These are phyloP conservation scores for Symphodus melops DNA, from an alignment of 2,113 vertebrate genomes.

Conservation along the genomic window DNA sequence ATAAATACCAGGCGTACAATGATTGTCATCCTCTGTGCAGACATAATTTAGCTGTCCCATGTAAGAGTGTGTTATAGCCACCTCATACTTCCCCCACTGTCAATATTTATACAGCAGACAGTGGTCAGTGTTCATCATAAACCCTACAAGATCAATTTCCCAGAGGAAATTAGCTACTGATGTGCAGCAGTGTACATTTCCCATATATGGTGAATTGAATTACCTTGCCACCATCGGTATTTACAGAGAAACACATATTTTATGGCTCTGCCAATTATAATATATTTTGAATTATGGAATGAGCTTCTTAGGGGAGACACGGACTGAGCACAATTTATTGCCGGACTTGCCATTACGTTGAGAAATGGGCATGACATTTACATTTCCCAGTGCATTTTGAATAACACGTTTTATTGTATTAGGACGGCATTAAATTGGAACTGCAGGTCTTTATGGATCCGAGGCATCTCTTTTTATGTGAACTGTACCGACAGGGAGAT, in stretches of 20 bases:
- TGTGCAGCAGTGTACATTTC: slow-evolving; percentile 67
- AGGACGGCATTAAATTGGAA: slow-evolving; percentile 39
- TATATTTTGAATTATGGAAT: slow-evolving; percentile 72
- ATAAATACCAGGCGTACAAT: slow-evolving; percentile 41
- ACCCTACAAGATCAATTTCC: slow-evolving; percentile 77
- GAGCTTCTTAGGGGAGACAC: slow-evolving; percentile 49
- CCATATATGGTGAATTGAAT: slow-evolving; percentile 73
- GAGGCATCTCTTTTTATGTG: slow-evolving; percentile 18
- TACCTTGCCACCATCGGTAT: slow-evolving; percentile 63
- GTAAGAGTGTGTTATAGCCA: slow-evolving; percentile 43
- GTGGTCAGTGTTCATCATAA: slow-evolving; percentile 74
- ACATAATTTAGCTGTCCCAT: slow-evolving; percentile 56
- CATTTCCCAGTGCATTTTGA: slow-evolving; percentile 58
- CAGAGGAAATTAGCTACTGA: slow-evolving; percentile 77
- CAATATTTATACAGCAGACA: slow-evolving; percentile 75
- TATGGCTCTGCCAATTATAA: slow-evolving; percentile 73
- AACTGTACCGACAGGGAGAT: slow-evolving; percentile 16
- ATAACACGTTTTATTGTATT: slow-evolving; percentile 55
- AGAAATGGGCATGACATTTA: slow-evolving; percentile 63
- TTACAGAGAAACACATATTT: slow-evolving; percentile 71
- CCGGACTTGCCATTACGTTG: slow-evolving; percentile 50
- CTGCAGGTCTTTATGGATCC: slow-evolving; percentile 24
- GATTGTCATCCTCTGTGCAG: slow-evolving; percentile 20
- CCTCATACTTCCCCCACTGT: slow-evolving; percentile 43
- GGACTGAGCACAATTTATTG: slow-evolving; percentile 55